A percentile compares a stretch with the other conserved stretches of the same genome.
Evolutionary conservation across 2,888 invertebrate species (phyloP).

Genomic region (Scaptomyza polygonia): DNA sequence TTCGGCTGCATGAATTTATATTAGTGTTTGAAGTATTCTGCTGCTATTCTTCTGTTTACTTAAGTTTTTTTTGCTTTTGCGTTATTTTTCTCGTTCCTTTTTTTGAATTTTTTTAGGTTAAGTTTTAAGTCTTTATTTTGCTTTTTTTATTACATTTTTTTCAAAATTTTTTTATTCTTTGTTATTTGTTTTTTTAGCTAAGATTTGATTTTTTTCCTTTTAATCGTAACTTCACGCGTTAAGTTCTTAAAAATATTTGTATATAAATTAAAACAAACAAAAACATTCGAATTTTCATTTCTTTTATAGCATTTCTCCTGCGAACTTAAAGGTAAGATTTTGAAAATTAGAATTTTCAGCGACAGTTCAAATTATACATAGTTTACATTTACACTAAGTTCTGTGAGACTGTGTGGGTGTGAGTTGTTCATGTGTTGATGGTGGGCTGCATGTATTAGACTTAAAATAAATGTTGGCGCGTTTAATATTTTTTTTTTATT

Average conservation of each 20-base stretch:
- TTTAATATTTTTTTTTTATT: slow-evolving; percentile 15
- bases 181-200: slow-evolving; percentile 59
- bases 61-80: slow-evolving; percentile 51
- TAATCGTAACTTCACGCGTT: slow-evolving; percentile 44
- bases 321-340: slow-evolving; percentile 65
- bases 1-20: slow-evolving; percentile 32
- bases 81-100: slow-evolving; percentile 44
- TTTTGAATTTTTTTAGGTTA: slow-evolving; percentile 61
- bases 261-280: slow-evolving; percentile 58
- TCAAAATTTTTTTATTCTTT: slow-evolving; percentile 44
- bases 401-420: slow-evolving; percentile 51
- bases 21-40: slow-evolving; percentile 31
- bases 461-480: slow-evolving; percentile 50
- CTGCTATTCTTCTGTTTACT: slow-evolving; percentile 36
- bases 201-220: slow-evolving; percentile 37
- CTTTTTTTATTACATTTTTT: slow-evolving; percentile 82
- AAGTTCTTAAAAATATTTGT: slow-evolving; percentile 61
- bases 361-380: slow-evolving; percentile 52
- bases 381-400: slow-evolving; percentile 67
- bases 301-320: slow-evolving; percentile 40
- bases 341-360: slow-evolving; percentile 62
- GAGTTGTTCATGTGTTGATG: slow-evolving; percentile 29
- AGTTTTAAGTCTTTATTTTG: slow-evolving; percentile 84
- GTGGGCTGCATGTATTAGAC: slow-evolving; percentile 55
- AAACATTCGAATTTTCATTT: slow-evolving; percentile 55